These are phyloP conservation scores for Cecropterus lyciades DNA, from an alignment of 1,140 invertebrate species.

Conservation along the genomic window DNA sequence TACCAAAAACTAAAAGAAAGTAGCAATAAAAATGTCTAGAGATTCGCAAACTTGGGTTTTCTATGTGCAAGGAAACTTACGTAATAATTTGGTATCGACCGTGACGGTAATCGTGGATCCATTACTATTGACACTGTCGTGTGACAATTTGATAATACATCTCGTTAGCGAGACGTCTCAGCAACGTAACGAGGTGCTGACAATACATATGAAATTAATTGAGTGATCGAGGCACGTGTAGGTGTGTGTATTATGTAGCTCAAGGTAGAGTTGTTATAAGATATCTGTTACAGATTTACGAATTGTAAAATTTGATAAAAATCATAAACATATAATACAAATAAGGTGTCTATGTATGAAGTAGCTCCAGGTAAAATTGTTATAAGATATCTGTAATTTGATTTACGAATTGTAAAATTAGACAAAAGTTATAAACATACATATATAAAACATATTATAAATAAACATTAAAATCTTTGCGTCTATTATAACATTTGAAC, in stretches of 20 bases:
- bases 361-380: too few species aligned
- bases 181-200: constrained; percentile 13
- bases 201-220: constrained; percentile 21
- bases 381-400: too few species aligned
- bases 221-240: constrained; percentile 3
- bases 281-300: too few species aligned
- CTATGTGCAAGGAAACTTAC: not conserved
- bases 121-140: constrained; percentile 17
- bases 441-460: too few species aligned
- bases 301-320: too few species aligned
- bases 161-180: constrained; percentile 9
- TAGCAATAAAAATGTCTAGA: not conserved
- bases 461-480: too few species aligned
- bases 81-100: not conserved
- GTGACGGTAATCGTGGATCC: constrained; percentile 14
- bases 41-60: not conserved
- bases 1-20: not conserved
- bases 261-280: too few species aligned
- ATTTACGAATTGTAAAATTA: too few species aligned
- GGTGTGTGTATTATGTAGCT: not conserved
- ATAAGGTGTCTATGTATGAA: too few species aligned
- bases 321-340: too few species aligned
- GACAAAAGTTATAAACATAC: too few species aligned
- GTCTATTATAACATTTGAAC: too few species aligned
- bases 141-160: constrained; percentile 35